A percentile compares a stretch with the other conserved stretches of the same genome.
Evolutionary conservation across 1,140 invertebrate genomes (phyloP).

Genomic region (Hermetia illucens): DNA sequence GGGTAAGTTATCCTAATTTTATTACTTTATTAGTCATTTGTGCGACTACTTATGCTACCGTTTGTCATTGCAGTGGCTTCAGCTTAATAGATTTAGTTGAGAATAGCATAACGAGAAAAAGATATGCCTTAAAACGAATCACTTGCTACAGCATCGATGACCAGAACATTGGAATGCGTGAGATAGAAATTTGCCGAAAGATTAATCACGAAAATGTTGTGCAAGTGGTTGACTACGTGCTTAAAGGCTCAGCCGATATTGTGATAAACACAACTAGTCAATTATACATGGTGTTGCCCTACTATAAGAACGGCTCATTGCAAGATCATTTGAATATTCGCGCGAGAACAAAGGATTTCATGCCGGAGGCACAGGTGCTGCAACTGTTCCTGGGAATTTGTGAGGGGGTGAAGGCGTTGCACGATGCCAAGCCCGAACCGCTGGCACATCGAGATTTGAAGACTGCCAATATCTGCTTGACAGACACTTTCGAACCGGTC

Average conservation of each 20-base stretch:
- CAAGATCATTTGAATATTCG: slow-evolving; percentile 50
- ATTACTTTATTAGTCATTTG: background rate
- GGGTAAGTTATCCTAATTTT: slow-evolving; percentile 40
- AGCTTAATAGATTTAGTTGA: slow-evolving; percentile 69
- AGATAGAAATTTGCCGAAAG: slow-evolving; percentile 59
- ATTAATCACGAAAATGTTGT: slow-evolving; percentile 67
- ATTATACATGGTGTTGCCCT: slow-evolving; percentile 64
- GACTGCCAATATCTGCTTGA: slow-evolving; percentile 67
- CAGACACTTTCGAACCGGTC: slow-evolving; percentile 53
- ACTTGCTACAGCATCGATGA: slow-evolving; percentile 67
- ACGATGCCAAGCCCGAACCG: slow-evolving; percentile 54
- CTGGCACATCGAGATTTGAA: slow-evolving; percentile 75
- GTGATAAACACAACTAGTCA: slow-evolving; percentile 54
- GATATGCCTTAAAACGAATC: slow-evolving; percentile 71
- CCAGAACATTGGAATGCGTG: slow-evolving; percentile 53
- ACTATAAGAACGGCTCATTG: slow-evolving; percentile 66
- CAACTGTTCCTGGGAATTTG: slow-evolving; percentile 60
- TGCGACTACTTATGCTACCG: background rate
- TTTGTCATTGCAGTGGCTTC: slow-evolving; percentile 53
- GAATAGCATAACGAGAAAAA: slow-evolving; percentile 50
- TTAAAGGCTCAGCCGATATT: slow-evolving; percentile 44
- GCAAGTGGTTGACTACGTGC: slow-evolving; percentile 53
- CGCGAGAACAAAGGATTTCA: slow-evolving; percentile 40
- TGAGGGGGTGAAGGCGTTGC: slow-evolving; percentile 59
- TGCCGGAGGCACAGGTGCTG: slow-evolving; percentile 49